Conservation (phyloP, 2,888 invertebrate species). For the Drosophila lacicola region DNA sequence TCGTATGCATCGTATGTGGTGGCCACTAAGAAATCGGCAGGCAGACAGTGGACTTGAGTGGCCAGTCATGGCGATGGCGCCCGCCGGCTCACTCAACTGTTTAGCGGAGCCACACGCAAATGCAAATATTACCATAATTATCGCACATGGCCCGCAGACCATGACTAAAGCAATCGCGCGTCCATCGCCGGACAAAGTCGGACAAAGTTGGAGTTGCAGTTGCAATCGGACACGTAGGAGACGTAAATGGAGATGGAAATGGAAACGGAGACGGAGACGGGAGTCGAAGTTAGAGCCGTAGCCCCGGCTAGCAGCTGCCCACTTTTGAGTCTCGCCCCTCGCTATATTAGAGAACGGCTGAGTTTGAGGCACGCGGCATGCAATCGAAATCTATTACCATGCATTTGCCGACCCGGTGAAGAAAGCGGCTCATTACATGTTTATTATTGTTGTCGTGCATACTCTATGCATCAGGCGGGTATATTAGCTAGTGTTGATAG, state of each 20-base stretch:
- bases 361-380: slow-evolving; percentile 64
- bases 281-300: neutral
- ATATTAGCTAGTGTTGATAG: neutral
- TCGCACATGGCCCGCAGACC: slow-evolving; percentile 77
- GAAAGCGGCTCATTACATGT: slow-evolving; percentile 79
- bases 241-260: neutral
- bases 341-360: slow-evolving; percentile 7
- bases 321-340: neutral
- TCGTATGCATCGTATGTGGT: neutral
- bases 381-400: slow-evolving; percentile 78
- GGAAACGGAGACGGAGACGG: neutral
- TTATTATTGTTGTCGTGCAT: slow-evolving; percentile 56
- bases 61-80: slow-evolving; percentile 58
- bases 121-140: slow-evolving; percentile 81
- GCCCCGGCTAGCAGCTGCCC: slow-evolving; percentile 1
- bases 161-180: slow-evolving; percentile 78
- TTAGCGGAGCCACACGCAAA: slow-evolving; percentile 80
- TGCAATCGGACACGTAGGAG: slow-evolving; percentile 3
- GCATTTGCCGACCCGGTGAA: slow-evolving; percentile 70
- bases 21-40: slow-evolving; percentile 2
- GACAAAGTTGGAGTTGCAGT: slow-evolving; percentile 3
- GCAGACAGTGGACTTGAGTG: slow-evolving; percentile 3
- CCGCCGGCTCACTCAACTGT: slow-evolving; percentile 78
- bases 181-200: slow-evolving; percentile 45
- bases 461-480: slow-evolving; percentile 2